Conservation (phyloP, 2,888 invertebrate species). For the Lomographa bimaculata region DNA sequence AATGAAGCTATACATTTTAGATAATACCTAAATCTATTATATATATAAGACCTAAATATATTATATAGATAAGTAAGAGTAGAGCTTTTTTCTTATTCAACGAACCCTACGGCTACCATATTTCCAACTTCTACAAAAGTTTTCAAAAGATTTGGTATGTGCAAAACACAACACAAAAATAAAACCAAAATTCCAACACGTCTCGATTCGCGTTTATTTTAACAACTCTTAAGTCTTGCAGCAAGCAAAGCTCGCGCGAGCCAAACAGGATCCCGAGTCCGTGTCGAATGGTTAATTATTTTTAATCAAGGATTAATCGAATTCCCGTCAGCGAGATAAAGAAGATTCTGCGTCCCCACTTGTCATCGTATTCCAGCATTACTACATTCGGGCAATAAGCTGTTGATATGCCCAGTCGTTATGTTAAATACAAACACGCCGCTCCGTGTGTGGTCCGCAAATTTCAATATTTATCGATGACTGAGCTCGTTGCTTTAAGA, state of each 20-base stretch:
- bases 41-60: no score
- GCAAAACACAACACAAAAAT: no score
- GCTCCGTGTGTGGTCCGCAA: slow-evolving; percentile 70
- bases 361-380: slow-evolving; percentile 53
- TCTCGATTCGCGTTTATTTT: no score
- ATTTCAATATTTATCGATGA: slow-evolving; percentile 73
- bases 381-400: slow-evolving; percentile 47
- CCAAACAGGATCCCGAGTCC: slow-evolving; percentile 32
- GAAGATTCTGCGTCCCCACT: slow-evolving; percentile 51
- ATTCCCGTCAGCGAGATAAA: slow-evolving; percentile 46
- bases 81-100: no score
- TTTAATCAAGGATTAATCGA: slow-evolving; percentile 67
- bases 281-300: slow-evolving; percentile 65
- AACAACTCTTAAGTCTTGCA: no score
- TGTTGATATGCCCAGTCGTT: slow-evolving; percentile 56
- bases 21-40: no score
- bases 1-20: no score
- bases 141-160: no score
- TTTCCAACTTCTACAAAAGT: no score
- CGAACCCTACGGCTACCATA: no score
- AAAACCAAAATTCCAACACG: no score
- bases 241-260: slow-evolving; percentile 23
- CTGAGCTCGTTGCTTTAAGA: slow-evolving; percentile 49
- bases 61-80: no score
- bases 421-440: slow-evolving; percentile 47